Conservation (phyloP, 2,113 vertebrate genomes). For the Caretta caretta region DNA sequence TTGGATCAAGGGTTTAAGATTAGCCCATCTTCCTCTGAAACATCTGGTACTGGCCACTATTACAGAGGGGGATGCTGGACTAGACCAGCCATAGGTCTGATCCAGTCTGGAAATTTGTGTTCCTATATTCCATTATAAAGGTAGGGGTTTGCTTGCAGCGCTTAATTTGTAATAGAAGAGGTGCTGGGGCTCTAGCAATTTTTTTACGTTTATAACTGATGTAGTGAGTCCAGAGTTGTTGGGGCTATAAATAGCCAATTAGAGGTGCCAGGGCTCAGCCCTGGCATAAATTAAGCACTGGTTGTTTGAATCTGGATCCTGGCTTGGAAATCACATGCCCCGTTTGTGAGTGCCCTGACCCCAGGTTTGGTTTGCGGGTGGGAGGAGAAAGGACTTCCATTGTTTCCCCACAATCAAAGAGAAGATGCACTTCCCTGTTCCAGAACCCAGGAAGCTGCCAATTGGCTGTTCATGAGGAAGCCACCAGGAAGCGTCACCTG, state of each 20-base stretch:
- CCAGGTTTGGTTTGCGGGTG: neutral
- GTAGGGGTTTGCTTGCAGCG: neutral
- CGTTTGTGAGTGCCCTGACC: neutral
- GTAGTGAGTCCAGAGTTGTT: too few relatives aligned
- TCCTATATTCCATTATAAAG: neutral
- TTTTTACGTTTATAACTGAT: too few relatives aligned
- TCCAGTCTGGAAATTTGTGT: neutral
- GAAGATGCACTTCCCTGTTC: neutral
- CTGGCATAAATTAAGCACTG: too few relatives aligned
- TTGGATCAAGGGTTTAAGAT: neutral
- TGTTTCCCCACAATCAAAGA: neutral
- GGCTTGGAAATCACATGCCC: neutral
- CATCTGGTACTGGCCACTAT: neutral
- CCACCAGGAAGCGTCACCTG: neutral
- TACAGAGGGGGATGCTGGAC: neutral
- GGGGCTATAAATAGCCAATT: too few relatives aligned
- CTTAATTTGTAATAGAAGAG: too few relatives aligned
- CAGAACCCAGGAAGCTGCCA: neutral
- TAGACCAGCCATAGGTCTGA: neutral
- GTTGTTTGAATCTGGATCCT: neutral
- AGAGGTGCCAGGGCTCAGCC: too few relatives aligned
- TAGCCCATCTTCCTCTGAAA: neutral
- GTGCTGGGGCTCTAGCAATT: too few relatives aligned
- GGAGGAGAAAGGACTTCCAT: neutral
- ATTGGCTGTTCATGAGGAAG: neutral